Evolutionary conservation across 2,797 vertebrate species (phyloP), one percentile per base, ranked within the genome.

Genomic region (Loriculus beryllinus): DNA sequence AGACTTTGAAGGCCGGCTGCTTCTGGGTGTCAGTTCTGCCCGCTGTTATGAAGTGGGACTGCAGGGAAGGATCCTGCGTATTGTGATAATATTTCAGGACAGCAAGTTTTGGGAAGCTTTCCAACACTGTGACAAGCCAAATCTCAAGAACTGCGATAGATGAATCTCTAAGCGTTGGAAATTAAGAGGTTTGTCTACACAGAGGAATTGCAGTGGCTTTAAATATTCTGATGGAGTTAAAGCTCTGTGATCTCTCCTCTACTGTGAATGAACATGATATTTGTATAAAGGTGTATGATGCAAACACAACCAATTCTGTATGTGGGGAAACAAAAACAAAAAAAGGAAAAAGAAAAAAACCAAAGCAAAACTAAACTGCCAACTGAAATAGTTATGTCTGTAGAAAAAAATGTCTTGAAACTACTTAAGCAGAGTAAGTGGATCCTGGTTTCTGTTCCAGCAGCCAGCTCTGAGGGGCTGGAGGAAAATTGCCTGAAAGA

Each of bases 101-200:
- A 2, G 51, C 0, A 1, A 52, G 37, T 83, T 86, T 92, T 83
- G 84, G 91, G 82, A 96, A 92, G 59, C 59, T 76, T 16, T 93
- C 91, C 89, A 95, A 54, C 18, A 74, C 70, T 82, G 59, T 95
- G 91, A 93, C 80, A 92, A 91, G 70, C 69, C 82, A 95, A 43
- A 70, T 92, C 20, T 14, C 52, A 72, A 84, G 70, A 72, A 67
- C 54, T 82, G 80, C 64, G 67, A 86, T 48, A 57, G 74, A 88
- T 90, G 76, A 78, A 69, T 67, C 72, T 84, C 51, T 43, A 81
- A 88, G 89, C 74, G 67, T 56, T 62, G 43, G 77, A 96, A 88
- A 91, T 86, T 40, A 72, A 60, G 70, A 83, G 77, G 40, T 95
- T 88, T 94, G 74, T 90, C 77, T 82, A 72, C 90, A 52, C 20